Evolutionary conservation across 2,797 vertebrate species (phyloP).

Genomic region (Alectoris magna): DNA sequence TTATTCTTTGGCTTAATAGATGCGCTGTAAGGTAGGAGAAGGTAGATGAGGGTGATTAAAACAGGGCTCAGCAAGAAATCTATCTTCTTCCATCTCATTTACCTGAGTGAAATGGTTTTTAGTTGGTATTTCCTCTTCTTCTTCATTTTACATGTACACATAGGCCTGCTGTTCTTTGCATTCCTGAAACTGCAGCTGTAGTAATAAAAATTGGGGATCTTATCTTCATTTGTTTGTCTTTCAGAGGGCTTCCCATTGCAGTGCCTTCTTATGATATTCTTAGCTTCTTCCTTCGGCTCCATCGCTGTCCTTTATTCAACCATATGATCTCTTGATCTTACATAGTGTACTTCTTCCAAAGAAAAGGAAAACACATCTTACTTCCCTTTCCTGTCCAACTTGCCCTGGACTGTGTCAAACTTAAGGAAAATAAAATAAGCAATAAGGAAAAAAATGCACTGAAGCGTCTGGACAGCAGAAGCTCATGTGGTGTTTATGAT

Average conservation of each 20-base stretch:
- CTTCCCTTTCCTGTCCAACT: constrained; percentile 10
- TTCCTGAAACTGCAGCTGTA: constrained; percentile 39
- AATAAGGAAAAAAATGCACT: background rate
- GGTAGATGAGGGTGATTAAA: background rate
- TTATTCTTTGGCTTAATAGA: background rate
- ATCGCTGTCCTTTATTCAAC: background rate
- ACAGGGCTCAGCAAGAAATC: background rate
- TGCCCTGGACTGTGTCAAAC: background rate
- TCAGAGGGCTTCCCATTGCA: background rate
- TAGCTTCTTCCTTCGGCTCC: constrained; percentile 24
- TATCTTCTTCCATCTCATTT: background rate
- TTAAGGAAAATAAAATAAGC: constrained; percentile 4
- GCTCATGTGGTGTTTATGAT: background rate
- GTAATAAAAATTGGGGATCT: constrained; percentile 17
- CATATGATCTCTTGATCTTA: background rate
- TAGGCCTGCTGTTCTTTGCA: background rate
- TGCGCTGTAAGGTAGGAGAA: background rate
- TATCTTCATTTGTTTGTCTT: constrained; percentile 2
- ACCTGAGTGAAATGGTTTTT: background rate
- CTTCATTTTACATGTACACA: background rate
- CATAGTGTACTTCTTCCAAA: background rate
- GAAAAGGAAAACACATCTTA: background rate
- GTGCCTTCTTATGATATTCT: background rate
- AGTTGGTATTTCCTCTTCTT: background rate
- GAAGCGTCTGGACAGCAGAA: background rate